Percentiles rank a stretch among this genome's conserved stretches.
Evolutionary conservation across 1,140 invertebrate species (phyloP).

Genomic region (Agrypnia vestita): DNA sequence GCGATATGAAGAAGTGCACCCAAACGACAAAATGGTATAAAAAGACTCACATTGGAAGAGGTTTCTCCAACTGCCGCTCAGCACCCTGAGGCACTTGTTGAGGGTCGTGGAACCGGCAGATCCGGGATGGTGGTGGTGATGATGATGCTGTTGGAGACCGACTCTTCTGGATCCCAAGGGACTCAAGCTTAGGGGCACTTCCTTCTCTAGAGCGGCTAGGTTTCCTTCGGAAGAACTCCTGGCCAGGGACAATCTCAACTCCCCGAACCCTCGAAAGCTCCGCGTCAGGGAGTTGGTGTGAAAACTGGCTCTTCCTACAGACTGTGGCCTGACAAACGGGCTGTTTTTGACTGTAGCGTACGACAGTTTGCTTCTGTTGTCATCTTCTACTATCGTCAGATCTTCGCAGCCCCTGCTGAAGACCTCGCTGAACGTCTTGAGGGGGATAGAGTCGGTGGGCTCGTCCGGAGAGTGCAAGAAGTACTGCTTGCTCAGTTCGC

Average conservation of each 20-base stretch:
- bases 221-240: slow-evolving; percentile 73
- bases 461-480: slow-evolving; percentile 63
- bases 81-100: slow-evolving; percentile 75
- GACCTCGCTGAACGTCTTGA: slow-evolving; percentile 67
- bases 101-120: slow-evolving; percentile 69
- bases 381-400: slow-evolving; percentile 58
- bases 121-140: neutral
- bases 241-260: slow-evolving; percentile 67
- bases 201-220: slow-evolving; percentile 64
- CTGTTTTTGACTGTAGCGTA: slow-evolving; percentile 70
- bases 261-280: slow-evolving; percentile 68
- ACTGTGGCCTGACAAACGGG: slow-evolving; percentile 57
- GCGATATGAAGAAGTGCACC: too few species aligned
- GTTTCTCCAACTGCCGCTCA: slow-evolving; percentile 79
- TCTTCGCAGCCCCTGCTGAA: slow-evolving; percentile 63
- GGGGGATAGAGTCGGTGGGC: slow-evolving; percentile 65
- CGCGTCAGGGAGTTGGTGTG: slow-evolving; percentile 64
- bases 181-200: slow-evolving; percentile 56
- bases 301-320: slow-evolving; percentile 53
- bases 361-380: slow-evolving; percentile 62
- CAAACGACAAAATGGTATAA: slow-evolving; percentile 3
- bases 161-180: slow-evolving; percentile 56
- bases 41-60: slow-evolving; percentile 77
- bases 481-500: slow-evolving; percentile 50
- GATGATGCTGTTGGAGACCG: slow-evolving; percentile 9